These are phyloP conservation scores for Drosophila santomea DNA, from an alignment of 1,140 invertebrate genomes.

Conservation along the genomic window DNA sequence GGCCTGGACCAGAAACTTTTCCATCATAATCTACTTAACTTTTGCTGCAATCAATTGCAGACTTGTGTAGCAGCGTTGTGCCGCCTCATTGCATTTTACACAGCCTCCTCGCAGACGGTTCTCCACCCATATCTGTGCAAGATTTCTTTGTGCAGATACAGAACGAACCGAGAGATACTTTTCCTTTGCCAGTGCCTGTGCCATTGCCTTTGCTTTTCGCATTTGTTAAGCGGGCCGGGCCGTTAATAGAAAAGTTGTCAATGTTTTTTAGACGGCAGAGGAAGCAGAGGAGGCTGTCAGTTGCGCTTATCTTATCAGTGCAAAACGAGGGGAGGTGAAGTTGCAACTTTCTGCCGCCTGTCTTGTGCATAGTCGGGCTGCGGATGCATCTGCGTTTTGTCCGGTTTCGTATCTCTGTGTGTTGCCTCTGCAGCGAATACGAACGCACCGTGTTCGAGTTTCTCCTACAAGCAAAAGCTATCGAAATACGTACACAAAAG, in stretches of 20 bases:
- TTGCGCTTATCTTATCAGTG: slow-evolving; percentile 41
- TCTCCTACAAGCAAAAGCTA: slow-evolving; percentile 43
- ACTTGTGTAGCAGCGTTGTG: slow-evolving; percentile 50
- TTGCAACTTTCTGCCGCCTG: slow-evolving; percentile 35
- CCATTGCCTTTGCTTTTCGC: slow-evolving; percentile 26
- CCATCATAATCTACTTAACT: slow-evolving; percentile 83
- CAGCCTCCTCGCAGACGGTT: slow-evolving; percentile 49
- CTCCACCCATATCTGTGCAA: slow-evolving; percentile 43
- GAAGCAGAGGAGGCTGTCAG: slow-evolving; percentile 12
- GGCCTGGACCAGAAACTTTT: slow-evolving; percentile 59
- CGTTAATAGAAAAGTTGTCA: slow-evolving; percentile 81
- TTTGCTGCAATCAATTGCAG: slow-evolving; percentile 82
- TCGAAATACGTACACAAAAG: slow-evolving; percentile 30
- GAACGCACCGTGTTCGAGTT: slow-evolving; percentile 20
- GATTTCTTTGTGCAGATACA: slow-evolving; percentile 75
- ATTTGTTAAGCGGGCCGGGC: slow-evolving; percentile 38
- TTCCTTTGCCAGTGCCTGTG: slow-evolving; percentile 1
- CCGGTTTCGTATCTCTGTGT: slow-evolving; percentile 22
- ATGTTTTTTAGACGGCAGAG: slow-evolving; percentile 48
- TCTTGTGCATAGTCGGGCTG: slow-evolving; percentile 52
- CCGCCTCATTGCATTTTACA: slow-evolving; percentile 75
- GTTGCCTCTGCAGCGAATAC: slow-evolving; percentile 21
- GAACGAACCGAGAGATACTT: slow-evolving; percentile 37
- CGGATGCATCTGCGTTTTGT: slow-evolving; percentile 48
- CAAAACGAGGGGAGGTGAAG: slow-evolving; percentile 6